phyloP scores from a whole-genome alignment of 2,888 invertebrate genomes.

The Caprella mutica region DNA sequence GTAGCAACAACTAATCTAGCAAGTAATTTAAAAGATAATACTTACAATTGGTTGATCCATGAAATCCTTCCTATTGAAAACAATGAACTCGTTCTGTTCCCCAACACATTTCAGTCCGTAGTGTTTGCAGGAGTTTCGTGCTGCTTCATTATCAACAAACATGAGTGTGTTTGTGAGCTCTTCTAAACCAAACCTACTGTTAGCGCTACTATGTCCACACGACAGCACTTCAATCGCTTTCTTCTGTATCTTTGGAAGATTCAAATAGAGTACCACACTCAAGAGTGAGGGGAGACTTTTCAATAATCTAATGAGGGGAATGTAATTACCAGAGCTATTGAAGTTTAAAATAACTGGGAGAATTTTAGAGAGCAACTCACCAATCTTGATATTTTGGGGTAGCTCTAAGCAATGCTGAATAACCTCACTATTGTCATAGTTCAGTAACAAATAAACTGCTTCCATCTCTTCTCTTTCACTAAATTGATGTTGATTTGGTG shows the following conservation, averaged over 20 bases:
- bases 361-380: slow-evolving; percentile 12
- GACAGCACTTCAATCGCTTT: slow-evolving; percentile 43
- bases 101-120: slow-evolving; percentile 41
- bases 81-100: not conserved
- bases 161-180: slow-evolving; percentile 45
- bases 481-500: no score
- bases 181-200: slow-evolving; percentile 45
- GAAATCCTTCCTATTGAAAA: slow-evolving; percentile 16
- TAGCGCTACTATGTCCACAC: slow-evolving; percentile 50
- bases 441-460: slow-evolving; percentile 54
- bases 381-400: slow-evolving; percentile 33
- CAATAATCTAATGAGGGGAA: not conserved
- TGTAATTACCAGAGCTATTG: not conserved
- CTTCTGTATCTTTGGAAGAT: not conserved
- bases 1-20: no score
- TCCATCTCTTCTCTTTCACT: slow-evolving; percentile 51
- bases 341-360: not conserved
- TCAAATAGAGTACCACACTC: not conserved
- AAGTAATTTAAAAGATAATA: no score
- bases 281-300: not conserved
- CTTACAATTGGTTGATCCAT: no score
- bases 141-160: slow-evolving; percentile 43
- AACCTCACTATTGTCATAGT: slow-evolving; percentile 50
- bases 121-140: slow-evolving; percentile 44
- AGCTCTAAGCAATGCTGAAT: slow-evolving; percentile 37